These are phyloP conservation scores for Nasalis larvatus DNA, from an alignment of 2,113 vertebrate species.

Conservation along the genomic window DNA sequence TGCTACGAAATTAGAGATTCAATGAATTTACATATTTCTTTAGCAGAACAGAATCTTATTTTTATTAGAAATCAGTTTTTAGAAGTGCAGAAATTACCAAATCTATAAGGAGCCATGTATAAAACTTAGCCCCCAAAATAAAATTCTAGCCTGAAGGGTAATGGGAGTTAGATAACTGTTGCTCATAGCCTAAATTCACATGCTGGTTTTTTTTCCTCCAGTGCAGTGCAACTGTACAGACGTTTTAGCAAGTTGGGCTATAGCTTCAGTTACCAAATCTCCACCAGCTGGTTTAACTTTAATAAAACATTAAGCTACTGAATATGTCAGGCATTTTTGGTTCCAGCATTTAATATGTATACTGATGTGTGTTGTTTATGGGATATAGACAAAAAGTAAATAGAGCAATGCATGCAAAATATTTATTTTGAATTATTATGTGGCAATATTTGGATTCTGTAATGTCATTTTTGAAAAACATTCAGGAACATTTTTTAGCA, in stretches of 20 bases:
- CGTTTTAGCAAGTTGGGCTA: neutral
- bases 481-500: neutral
- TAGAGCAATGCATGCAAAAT: slow-evolving; percentile 60
- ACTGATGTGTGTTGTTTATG: neutral
- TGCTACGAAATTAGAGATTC: neutral
- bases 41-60: neutral
- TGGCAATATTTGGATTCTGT: neutral
- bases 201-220: neutral
- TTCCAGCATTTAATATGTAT: slow-evolving; percentile 61
- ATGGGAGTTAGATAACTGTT: neutral
- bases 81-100: neutral
- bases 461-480: neutral
- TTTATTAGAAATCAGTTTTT: slow-evolving; percentile 39
- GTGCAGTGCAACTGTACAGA: neutral
- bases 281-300: slow-evolving; percentile 49
- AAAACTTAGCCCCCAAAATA: neutral
- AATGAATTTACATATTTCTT: neutral
- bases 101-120: neutral
- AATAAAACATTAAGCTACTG: slow-evolving; percentile 59
- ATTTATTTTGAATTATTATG: slow-evolving; percentile 47
- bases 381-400: neutral
- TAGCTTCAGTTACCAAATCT: slow-evolving; percentile 37
- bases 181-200: neutral
- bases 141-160: slow-evolving; percentile 33
- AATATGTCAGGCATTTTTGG: slow-evolving; percentile 25